Evolutionary conservation across 1,140 invertebrate genomes (phyloP).

Genomic region (Cyphomyrmex costatus): DNA sequence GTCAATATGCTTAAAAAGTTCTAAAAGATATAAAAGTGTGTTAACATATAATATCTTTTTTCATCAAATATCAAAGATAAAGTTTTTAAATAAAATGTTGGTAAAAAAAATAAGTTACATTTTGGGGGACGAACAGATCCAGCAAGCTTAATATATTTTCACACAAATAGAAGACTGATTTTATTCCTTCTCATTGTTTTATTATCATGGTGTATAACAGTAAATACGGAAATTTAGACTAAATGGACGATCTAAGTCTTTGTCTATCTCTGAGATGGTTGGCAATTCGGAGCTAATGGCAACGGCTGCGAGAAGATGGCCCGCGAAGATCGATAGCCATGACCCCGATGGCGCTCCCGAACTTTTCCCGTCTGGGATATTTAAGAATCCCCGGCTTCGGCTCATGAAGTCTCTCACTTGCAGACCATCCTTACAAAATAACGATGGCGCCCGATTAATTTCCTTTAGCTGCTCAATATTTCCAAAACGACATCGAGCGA

Average conservation of each 20-base stretch:
- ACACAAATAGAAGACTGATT: not conserved
- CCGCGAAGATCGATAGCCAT: slow-evolving; percentile 66
- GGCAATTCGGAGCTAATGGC: slow-evolving; percentile 65
- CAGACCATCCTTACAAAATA: slow-evolving; percentile 54
- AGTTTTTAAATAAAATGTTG: too few relatives aligned
- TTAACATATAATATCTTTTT: too few relatives aligned
- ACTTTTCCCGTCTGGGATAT: slow-evolving; percentile 70
- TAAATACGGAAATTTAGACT: slow-evolving; percentile 5
- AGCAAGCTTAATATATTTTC: too few relatives aligned
- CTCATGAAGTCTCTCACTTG: slow-evolving; percentile 49
- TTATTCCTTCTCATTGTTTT: slow-evolving; percentile 3
- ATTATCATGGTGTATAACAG: not conserved
- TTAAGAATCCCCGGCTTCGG: slow-evolving; percentile 63
- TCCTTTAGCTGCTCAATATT: slow-evolving; percentile 49
- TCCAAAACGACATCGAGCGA: slow-evolving; percentile 29
- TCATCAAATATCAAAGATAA: too few relatives aligned
- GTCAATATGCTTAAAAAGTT: too few relatives aligned
- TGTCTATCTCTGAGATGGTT: slow-evolving; percentile 30
- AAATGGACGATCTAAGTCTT: slow-evolving; percentile 19
- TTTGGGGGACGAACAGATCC: too few relatives aligned
- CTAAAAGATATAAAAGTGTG: too few relatives aligned
- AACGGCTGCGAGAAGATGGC: slow-evolving; percentile 62
- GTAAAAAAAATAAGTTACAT: too few relatives aligned
- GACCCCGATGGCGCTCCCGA: slow-evolving; percentile 70
- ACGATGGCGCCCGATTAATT: slow-evolving; percentile 53